Base-by-base conservation (phyloP, 2,888 invertebrate genomes). In the Agonopterix arenella region DNA sequence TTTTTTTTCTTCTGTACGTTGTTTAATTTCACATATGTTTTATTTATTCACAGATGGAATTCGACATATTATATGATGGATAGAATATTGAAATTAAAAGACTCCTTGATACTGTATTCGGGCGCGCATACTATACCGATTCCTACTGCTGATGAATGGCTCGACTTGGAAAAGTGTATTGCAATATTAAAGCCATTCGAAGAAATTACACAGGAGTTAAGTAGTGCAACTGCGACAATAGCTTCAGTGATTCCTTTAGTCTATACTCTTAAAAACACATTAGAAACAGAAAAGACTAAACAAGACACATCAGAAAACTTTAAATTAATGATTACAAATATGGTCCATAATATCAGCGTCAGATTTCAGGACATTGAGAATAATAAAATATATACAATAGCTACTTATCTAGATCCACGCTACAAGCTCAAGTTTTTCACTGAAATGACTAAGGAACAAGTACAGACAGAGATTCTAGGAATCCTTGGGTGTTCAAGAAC, bases 151-250 rank as follows among this genome's bases (percentile, higher is more conserved):
- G 52, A 60, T 51, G 58, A 62, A 43, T 62, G 60, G 60, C 43
- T 56, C 43, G 40, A 54, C 13, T 50, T 62, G 16, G 50, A 60
- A 50, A 59, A 57, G 51, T 37, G 52, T 43, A 46, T 56, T 42
- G 37, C 42, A n/a, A 50, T 57, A 41, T 50, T 59, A 10, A 42
- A 45, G 44, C 60, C 61, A 46, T 62, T 62, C 55, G 61, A 61
- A 56, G 59, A 56, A 42, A 50, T 59, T 37, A 55, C 55, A 11
- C 40, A 49, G 50, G 57, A 52, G 52, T 38, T 61, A 52, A 63
- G 61, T 53, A 37, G 37, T 37, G 37, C 37, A 8, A 9, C 5
- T 8, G 5, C 37, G 9, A 8, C 7, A 8, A 37, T 37, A 8
- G 5, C 37, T 8, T 37, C 7, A 8, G 37, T 37, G 9, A 37